Conservation (phyloP, 2,113 vertebrate genomes). For the Phyllostomus discolor region DNA sequence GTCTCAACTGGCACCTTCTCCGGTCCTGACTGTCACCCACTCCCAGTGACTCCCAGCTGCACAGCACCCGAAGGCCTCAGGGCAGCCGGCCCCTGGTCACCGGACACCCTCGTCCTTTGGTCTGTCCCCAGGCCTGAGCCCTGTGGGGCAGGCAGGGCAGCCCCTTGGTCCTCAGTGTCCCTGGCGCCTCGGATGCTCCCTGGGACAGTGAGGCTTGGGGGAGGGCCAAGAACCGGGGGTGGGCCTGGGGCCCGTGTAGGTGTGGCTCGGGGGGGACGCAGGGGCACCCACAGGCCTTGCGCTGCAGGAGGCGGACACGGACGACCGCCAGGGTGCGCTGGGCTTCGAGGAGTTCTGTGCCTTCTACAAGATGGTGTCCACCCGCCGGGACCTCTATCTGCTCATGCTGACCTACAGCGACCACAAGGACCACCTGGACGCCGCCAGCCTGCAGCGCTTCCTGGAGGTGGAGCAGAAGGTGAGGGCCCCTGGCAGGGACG, state of each 20-base stretch:
- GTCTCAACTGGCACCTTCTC: too few species aligned
- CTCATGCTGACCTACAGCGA: conserved; percentile 97
- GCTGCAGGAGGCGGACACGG: conserved; percentile 93
- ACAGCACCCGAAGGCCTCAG: not conserved
- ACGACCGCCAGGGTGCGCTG: conserved; percentile 93
- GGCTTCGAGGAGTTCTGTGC: conserved; percentile 97
- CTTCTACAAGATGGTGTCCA: conserved; percentile 99
- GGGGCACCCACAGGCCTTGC: not conserved
- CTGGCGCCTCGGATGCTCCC: not conserved
- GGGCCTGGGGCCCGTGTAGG: not conserved
- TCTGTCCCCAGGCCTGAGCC: not conserved
- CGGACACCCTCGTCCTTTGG: not conserved
- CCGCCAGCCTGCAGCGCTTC: conserved; percentile 87
- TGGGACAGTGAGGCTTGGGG: not conserved
- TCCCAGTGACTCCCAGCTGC: accelerated
- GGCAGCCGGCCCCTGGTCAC: not conserved
- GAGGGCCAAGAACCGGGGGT: accelerated
- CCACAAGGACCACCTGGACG: conserved; percentile 93
- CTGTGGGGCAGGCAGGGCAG: not conserved
- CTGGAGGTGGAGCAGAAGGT: conserved; percentile 96
- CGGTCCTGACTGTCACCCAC: too few species aligned
- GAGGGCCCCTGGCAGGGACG: not conserved
- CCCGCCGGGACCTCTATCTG: conserved; percentile 94
- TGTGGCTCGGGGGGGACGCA: accelerated
- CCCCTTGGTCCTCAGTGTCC: not conserved